A percentile compares a stretch with the other conserved stretches of the same genome.
Conservation (phyloP, 2,888 invertebrate genomes). For the Ennomos erosarius region DNA sequence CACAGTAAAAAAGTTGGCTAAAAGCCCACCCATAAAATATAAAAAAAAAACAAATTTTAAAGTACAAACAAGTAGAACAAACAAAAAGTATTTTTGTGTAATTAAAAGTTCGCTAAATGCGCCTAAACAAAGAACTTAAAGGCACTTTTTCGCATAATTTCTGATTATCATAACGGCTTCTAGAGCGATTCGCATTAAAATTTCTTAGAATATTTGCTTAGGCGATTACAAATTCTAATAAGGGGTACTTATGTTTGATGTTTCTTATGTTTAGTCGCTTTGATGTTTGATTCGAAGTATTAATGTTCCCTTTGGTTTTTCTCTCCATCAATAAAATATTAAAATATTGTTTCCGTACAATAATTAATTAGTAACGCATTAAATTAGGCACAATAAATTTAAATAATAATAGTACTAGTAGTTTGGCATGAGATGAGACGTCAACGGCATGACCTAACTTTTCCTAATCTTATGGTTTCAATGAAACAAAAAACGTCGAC, state of each 20-base stretch:
- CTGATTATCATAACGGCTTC: constrained; percentile 23
- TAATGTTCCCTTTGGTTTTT: too few species aligned
- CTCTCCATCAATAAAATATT: too few species aligned
- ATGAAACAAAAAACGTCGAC: too few species aligned
- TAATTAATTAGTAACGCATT: too few species aligned
- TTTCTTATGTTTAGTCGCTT: background rate
- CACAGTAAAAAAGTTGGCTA: background rate
- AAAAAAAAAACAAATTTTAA: constrained; percentile 36
- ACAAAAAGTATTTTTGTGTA: constrained; percentile 41
- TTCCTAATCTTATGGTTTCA: too few species aligned
- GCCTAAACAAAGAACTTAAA: constrained; percentile 35
- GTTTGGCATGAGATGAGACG: too few species aligned
- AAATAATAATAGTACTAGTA: too few species aligned
- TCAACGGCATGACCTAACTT: too few species aligned
- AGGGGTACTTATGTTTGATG: constrained; percentile 10
- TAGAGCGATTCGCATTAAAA: constrained; percentile 14
- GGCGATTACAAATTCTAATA: constrained; percentile 20
- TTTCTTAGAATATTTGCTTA: constrained; percentile 23
- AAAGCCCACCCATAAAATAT: constrained; percentile 24
- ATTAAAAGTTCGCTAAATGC: constrained; percentile 40
- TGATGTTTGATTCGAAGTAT: too few species aligned
- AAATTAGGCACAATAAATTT: too few species aligned
- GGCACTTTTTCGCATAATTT: constrained; percentile 26
- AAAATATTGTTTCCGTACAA: too few species aligned
- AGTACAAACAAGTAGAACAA: constrained; percentile 33